Conservation (phyloP, 2,888 invertebrate genomes). For the Lasioglossum oenotherae region DNA sequence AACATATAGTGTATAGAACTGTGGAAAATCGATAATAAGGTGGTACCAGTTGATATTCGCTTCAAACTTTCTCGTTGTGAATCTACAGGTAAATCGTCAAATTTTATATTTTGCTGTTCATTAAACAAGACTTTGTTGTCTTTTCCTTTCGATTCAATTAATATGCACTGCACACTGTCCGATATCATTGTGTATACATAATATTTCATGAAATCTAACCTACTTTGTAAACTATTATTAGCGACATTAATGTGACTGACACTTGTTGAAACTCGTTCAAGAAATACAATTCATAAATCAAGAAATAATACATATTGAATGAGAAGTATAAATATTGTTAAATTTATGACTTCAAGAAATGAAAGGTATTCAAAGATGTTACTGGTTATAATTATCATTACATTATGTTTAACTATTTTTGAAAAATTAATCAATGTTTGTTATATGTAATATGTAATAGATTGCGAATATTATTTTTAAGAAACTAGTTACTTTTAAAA, state of each 20-base stretch:
- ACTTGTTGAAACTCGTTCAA: slow-evolving; percentile 35
- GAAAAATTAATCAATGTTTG: not conserved
- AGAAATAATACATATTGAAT: not conserved
- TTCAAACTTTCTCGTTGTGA: slow-evolving; percentile 6
- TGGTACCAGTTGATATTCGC: slow-evolving; percentile 53
- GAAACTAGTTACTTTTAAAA: not conserved
- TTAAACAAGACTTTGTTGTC: not conserved
- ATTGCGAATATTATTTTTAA: not conserved
- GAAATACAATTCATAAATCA: not conserved
- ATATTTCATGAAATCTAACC: slow-evolving; percentile 17
- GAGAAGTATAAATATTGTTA: not conserved
- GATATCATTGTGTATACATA: not conserved
- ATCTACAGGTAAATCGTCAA: slow-evolving; percentile 14
- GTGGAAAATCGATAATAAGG: slow-evolving; percentile 45
- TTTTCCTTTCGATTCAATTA: not conserved
- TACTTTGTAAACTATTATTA: not conserved
- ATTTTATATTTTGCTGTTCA: not conserved
- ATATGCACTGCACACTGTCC: too few relatives aligned
- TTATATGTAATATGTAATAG: not conserved
- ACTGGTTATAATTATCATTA: not conserved
- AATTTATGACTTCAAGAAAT: not conserved
- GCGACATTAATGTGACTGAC: not conserved
- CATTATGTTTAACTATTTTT: not conserved
- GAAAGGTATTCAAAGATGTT: not conserved
- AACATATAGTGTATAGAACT: slow-evolving; percentile 26